phyloP scores from a whole-genome alignment of 2,113 vertebrate species.

The Labrus mixtus region DNA sequence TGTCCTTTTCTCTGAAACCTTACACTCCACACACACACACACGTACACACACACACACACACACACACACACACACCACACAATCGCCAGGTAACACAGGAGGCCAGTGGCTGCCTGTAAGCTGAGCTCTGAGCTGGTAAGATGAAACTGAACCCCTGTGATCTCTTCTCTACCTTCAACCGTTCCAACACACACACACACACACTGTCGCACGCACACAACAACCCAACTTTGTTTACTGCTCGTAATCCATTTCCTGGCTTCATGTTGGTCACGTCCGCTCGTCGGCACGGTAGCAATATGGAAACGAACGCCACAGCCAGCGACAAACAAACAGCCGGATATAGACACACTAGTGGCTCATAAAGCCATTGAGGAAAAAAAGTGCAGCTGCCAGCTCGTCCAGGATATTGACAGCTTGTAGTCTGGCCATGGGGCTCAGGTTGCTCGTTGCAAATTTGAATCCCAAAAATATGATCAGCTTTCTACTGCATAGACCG shows the following conservation, averaged over 20 bases:
- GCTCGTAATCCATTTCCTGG: constrained; percentile 79
- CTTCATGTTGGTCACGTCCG: constrained; percentile 65
- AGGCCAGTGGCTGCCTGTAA: constrained; percentile 75
- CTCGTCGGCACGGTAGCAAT: constrained; percentile 25
- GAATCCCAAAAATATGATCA: constrained; percentile 34
- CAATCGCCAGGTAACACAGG: constrained; percentile 66
- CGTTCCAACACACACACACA: not conserved
- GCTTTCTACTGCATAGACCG: not conserved
- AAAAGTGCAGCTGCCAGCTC: constrained; percentile 48
- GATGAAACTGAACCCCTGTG: constrained; percentile 64
- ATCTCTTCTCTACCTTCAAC: constrained; percentile 61
- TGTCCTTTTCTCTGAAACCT: constrained; percentile 57
- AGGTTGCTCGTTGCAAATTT: constrained; percentile 40
- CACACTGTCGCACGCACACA: constrained; percentile 13
- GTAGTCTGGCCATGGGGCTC: constrained; percentile 41
- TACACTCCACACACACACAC: constrained; percentile 35
- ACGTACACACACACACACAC: constrained; percentile 31
- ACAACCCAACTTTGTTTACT: constrained; percentile 73
- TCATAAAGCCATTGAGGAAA: constrained; percentile 47
- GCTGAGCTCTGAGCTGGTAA: constrained; percentile 73
- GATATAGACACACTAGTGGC: constrained; percentile 45
- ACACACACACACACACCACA: constrained; percentile 28
- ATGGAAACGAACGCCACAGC: constrained; percentile 23
- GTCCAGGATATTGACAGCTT: constrained; percentile 50
- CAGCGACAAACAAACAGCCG: constrained; percentile 37